Conservation (phyloP, 1,140 invertebrate species). For the Heliothis virescens region DNA sequence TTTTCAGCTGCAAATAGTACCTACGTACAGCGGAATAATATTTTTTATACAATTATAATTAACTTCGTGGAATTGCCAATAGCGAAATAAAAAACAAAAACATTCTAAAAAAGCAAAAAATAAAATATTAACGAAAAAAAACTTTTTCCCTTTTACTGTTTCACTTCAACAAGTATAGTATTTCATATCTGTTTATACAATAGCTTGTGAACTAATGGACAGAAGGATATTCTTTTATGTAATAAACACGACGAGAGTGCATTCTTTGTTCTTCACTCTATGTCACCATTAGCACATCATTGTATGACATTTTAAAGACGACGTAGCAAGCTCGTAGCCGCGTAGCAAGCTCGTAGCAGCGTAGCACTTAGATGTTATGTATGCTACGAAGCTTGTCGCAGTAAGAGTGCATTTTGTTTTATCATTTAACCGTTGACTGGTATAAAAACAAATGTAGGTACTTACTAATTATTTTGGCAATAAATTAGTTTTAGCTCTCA, state of each 20-base stretch:
- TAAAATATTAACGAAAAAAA: too few species aligned
- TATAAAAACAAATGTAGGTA: too few species aligned
- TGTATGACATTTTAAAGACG: constrained; percentile 26
- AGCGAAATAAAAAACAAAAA: too few species aligned
- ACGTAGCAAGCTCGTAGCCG: constrained; percentile 18
- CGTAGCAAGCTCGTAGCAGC: constrained; percentile 24
- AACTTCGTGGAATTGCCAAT: too few species aligned
- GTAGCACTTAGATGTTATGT: constrained; percentile 8
- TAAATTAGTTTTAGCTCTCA: too few species aligned
- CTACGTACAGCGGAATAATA: too few species aligned
- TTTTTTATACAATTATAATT: too few species aligned
- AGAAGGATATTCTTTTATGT: background rate
- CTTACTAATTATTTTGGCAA: too few species aligned
- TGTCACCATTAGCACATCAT: constrained; percentile 18
- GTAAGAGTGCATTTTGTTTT: background rate
- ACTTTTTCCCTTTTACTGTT: too few species aligned
- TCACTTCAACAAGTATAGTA: too few species aligned
- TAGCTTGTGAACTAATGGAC: constrained; percentile 3
- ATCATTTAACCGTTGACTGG: background rate
- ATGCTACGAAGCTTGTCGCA: background rate
- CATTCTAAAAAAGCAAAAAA: too few species aligned
- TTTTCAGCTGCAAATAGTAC: too few species aligned
- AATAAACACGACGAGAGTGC: background rate
- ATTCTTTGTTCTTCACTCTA: constrained; percentile 10
- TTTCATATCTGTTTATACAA: background rate